These are phyloP conservation scores for Percina caprodes DNA, from an alignment of 2,113 vertebrate genomes.

Conservation along the genomic window DNA sequence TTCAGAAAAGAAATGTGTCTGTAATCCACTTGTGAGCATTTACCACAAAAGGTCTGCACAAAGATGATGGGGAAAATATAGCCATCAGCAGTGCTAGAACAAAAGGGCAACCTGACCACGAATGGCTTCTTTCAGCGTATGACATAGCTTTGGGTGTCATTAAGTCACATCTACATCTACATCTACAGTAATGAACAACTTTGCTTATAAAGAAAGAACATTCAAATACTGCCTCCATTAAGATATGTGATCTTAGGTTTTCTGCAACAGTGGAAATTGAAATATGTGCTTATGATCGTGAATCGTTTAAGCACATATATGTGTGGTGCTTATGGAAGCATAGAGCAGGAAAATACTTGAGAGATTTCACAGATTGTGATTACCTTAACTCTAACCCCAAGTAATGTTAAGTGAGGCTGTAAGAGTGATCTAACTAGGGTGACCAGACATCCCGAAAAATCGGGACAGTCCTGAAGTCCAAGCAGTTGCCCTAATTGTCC, in stretches of 20 bases:
- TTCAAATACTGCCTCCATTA: not conserved
- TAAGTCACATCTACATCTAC: too few species aligned
- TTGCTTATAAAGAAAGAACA: not conserved
- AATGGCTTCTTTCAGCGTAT: not conserved
- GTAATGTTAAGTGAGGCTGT: slow-evolving; percentile 19
- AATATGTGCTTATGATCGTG: not conserved
- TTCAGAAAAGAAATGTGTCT: not conserved
- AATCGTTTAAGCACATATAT: not conserved
- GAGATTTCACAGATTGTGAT: slow-evolving; percentile 27
- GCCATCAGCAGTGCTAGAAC: not conserved
- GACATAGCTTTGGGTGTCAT: not conserved
- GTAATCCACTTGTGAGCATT: not conserved
- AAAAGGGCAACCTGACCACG: not conserved
- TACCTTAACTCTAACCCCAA: slow-evolving; percentile 2
- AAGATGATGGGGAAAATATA: not conserved
- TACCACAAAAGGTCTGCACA: not conserved
- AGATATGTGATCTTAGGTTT: not conserved
- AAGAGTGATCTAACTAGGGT: not conserved
- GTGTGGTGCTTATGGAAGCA: slow-evolving; percentile 5
- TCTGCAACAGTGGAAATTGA: not conserved
- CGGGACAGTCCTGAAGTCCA: too few species aligned
- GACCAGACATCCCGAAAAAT: too few species aligned
- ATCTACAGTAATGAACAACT: not conserved
- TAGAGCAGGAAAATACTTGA: slow-evolving; percentile 13
- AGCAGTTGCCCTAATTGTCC: too few species aligned